Evolutionary conservation across 2,113 vertebrate species (phyloP).

Genomic region (Callionymus lyra): DNA sequence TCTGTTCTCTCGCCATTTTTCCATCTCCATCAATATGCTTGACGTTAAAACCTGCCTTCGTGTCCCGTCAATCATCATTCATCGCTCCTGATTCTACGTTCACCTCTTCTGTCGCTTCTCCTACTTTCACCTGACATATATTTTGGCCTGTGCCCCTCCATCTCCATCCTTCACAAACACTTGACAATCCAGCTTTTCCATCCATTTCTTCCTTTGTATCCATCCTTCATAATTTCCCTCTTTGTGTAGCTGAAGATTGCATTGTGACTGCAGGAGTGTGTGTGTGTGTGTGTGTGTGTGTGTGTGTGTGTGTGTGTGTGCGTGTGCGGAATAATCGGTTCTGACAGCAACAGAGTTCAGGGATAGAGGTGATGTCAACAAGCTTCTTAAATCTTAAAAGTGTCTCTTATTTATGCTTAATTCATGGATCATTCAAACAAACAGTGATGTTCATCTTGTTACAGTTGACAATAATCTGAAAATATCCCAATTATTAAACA

Average conservation of each 20-base stretch:
- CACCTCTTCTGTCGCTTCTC: conserved; percentile 14
- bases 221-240: not conserved
- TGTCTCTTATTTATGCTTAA: not conserved
- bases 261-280: conserved; percentile 38
- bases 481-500: too few species aligned
- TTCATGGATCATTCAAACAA: too few species aligned
- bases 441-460: too few species aligned
- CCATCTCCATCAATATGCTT: conserved; percentile 23
- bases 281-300: conserved; percentile 47
- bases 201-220: not conserved
- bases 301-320: conserved; percentile 27
- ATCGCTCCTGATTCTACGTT: conserved; percentile 10
- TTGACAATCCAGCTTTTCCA: conserved; percentile 5
- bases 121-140: conserved; percentile 16
- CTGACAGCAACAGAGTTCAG: conserved; percentile 58
- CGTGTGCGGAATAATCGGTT: conserved; percentile 68
- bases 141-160: conserved; percentile 2
- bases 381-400: conserved; percentile 2
- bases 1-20: not conserved
- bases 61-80: conserved; percentile 38
- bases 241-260: conserved; percentile 1
- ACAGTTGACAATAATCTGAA: too few species aligned
- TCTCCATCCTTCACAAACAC: conserved; percentile 10
- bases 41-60: conserved; percentile 16
- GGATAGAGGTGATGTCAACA: conserved; percentile 29